These are phyloP conservation scores for Lipophrys pholis DNA, from an alignment of 2,113 vertebrate genomes.

Conservation along the genomic window DNA sequence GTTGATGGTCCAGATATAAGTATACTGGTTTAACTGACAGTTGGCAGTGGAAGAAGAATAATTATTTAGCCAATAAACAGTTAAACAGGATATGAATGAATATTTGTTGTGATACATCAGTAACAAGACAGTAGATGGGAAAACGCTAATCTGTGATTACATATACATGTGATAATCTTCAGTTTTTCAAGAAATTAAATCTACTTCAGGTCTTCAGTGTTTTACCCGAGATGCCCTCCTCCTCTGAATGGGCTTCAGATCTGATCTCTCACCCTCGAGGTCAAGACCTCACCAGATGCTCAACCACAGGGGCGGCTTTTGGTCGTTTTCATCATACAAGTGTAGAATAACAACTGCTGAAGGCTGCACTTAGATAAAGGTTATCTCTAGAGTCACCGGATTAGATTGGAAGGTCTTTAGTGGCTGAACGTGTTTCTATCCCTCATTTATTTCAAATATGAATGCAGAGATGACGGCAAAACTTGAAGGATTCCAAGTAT, in stretches of 20 bases:
- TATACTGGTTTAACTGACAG: neutral
- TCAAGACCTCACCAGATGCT: too few relatives aligned
- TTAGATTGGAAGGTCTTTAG: conserved; percentile 9
- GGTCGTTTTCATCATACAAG: neutral
- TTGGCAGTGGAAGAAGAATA: neutral
- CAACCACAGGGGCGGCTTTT: neutral
- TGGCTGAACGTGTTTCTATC: neutral
- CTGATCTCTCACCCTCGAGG: too few relatives aligned
- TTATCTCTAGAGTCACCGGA: neutral
- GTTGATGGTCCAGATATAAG: conserved; percentile 1
- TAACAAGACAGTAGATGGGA: neutral
- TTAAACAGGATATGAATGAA: neutral
- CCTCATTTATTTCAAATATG: neutral
- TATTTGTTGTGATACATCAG: neutral
- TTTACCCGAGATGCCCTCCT: too few relatives aligned
- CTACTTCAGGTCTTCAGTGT: too few relatives aligned
- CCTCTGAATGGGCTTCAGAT: too few relatives aligned
- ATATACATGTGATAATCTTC: too few relatives aligned
- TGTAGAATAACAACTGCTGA: neutral
- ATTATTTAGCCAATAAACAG: neutral
- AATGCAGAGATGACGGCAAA: neutral
- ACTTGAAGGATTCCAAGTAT: neutral
- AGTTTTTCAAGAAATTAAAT: too few relatives aligned
- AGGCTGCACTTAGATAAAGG: neutral
- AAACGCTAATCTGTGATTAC: neutral